Evolutionary conservation across 2,888 invertebrate species (phyloP), one percentile per base, ranked within the genome.

Genomic region (Piscicola geometra): DNA sequence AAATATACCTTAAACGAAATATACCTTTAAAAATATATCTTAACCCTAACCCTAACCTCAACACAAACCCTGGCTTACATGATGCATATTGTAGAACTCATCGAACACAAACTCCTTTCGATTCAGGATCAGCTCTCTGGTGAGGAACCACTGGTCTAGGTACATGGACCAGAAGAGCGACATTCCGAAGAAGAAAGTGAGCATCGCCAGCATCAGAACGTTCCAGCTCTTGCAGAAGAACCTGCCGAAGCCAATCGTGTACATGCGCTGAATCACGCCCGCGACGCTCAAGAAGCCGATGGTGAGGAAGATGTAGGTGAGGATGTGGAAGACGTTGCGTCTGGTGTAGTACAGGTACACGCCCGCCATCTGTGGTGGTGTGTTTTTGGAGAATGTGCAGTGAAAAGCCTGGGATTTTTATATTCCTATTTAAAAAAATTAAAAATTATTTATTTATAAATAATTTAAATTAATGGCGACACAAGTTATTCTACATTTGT

Each of bases 221-320:
- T 73, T 73, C 73, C 73, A 73, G 28, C 56, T n/a, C 30, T 73
- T 73, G 36, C 73, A 73, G 64, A 73, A 73, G 25, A 50, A 73
- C 25, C 35, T 56, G n/a, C 73, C 73, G 36, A 73, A 56, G 60
- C 73, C 73, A 25, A 73, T 28, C 3, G 28, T 21, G 1, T 52
- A 21, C 60, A 73, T 73, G 30, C 33, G 50, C n/a, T 73, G 73
- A 21, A 73, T 18, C 15, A 73, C 28, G 33, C 32, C 56, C 1
- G 30, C 18, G 25, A 64, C 33, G 64, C 73, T 35, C 32, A 73
- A 33, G 28, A 64, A n/a, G 21, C 32, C 73, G 30, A 50, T 64
- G 41, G 56, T n/a, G 25, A 73, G 33, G 41, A 73, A 73, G 33
- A 35, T 52, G 35, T 50, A 60, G 18, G 64, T 50, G n/a, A 73